A percentile compares a stretch with the other conserved stretches of the same genome.
Conservation (phyloP, 2,888 invertebrate genomes). For the Germaria angustata region DNA sequence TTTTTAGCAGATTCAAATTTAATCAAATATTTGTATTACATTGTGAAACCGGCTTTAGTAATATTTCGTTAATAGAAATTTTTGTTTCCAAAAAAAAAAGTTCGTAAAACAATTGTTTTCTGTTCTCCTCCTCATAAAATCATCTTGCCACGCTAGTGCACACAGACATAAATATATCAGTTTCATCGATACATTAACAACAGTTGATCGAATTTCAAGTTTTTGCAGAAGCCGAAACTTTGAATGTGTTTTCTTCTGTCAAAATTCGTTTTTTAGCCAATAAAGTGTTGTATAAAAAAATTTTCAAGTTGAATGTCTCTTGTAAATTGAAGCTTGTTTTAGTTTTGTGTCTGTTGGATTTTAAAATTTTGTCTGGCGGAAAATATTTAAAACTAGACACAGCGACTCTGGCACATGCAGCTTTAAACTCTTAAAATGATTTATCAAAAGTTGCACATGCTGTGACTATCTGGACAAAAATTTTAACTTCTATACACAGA, state of each 20-base stretch:
- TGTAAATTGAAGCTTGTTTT: background rate
- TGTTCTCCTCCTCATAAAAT: too few species aligned
- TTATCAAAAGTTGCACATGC: background rate
- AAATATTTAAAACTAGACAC: conserved; percentile 41
- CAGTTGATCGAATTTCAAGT: conserved; percentile 43
- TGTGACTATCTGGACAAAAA: background rate
- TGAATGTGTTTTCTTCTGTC: background rate
- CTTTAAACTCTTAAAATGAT: conserved; percentile 27
- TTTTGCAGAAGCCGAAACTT: conserved; percentile 14
- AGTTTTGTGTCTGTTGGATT: background rate
- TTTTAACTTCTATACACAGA: too few species aligned
- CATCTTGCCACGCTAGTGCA: background rate
- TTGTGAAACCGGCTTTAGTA: too few species aligned
- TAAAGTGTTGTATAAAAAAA: background rate
- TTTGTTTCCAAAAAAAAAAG: too few species aligned
- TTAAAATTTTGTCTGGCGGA: background rate
- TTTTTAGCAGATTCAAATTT: too few species aligned
- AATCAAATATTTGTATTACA: too few species aligned
- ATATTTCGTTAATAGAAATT: too few species aligned
- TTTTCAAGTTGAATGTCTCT: background rate
- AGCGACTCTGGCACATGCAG: conserved; percentile 58
- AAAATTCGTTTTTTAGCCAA: background rate
- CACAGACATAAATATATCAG: conserved; percentile 62
- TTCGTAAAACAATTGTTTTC: too few species aligned
- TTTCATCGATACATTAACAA: conserved; percentile 21